phyloP scores from a whole-genome alignment of 2,113 vertebrate species.

The Mungos mungo region DNA sequence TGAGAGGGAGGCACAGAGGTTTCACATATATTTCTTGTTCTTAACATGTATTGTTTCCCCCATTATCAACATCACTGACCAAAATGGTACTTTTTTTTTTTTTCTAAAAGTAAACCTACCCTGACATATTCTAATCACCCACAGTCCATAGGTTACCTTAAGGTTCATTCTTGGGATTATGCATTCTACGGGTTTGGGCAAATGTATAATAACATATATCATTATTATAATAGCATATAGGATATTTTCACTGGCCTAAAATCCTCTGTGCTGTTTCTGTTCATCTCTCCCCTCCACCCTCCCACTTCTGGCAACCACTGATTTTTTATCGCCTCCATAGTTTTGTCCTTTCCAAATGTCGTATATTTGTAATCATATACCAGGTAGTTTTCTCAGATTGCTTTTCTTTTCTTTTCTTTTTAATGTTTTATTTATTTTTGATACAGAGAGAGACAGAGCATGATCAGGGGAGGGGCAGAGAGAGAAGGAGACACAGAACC shows the following conservation, averaged over 20 bases:
- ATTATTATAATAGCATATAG: not conserved
- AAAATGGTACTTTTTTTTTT: not conserved
- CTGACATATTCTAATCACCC: not conserved
- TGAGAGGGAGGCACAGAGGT: not conserved
- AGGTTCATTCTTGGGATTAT: not conserved
- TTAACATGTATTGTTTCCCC: not conserved
- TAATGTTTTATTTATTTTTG: too few relatives aligned
- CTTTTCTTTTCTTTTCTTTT: too few relatives aligned
- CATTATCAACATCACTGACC: not conserved
- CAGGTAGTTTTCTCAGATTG: not conserved
- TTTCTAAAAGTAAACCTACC: not conserved
- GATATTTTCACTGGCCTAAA: not conserved
- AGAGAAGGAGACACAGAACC: too few relatives aligned
- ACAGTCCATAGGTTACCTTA: not conserved
- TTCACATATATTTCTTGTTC: not conserved
- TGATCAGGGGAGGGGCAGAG: too few relatives aligned
- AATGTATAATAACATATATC: not conserved
- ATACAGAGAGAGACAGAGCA: too few relatives aligned
- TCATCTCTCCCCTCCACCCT: not conserved
- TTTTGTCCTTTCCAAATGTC: not conserved
- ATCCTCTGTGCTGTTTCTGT: not conserved
- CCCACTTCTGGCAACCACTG: not conserved
- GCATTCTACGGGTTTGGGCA: not conserved
- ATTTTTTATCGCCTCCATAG: not conserved
- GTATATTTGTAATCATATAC: not conserved